phyloP scores from a whole-genome alignment of 1,140 invertebrate genomes.

The Phymastichus coffea region DNA sequence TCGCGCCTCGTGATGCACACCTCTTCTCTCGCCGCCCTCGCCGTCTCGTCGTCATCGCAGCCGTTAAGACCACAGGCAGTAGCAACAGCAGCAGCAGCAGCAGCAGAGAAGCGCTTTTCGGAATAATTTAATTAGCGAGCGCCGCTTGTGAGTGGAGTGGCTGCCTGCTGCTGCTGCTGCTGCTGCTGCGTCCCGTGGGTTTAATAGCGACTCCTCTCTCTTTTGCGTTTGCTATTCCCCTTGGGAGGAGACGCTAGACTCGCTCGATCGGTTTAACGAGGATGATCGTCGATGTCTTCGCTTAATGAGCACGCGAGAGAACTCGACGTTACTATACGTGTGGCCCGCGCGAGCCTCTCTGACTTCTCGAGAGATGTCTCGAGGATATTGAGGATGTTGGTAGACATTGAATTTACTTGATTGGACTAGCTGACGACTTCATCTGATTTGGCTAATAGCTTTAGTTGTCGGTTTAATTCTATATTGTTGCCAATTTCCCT shows the following conservation, averaged over 20 bases:
- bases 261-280: conserved; percentile 21
- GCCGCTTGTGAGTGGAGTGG: conserved; percentile 34
- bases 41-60: neutral
- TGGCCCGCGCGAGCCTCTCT: too few relatives aligned
- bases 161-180: conserved; percentile 22
- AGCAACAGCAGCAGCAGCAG: too few relatives aligned
- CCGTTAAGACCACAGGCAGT: neutral
- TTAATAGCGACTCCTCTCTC: conserved; percentile 36
- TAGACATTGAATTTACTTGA: too few relatives aligned
- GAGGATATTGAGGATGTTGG: too few relatives aligned
- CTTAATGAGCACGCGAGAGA: conserved; percentile 10
- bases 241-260: conserved; percentile 25
- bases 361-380: too few relatives aligned
- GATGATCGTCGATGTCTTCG: conserved; percentile 15
- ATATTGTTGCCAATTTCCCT: too few relatives aligned
- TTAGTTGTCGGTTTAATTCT: too few relatives aligned
- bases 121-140: conserved; percentile 49
- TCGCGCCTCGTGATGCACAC: too few relatives aligned
- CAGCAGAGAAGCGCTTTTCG: conserved; percentile 35
- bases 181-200: conserved; percentile 42
- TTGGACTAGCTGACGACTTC: too few relatives aligned
- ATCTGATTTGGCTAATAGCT: too few relatives aligned
- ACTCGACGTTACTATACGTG: too few relatives aligned
- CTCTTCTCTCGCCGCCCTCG: neutral
- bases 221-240: conserved; percentile 28